phyloP scores from a whole-genome alignment of 2,797 vertebrate genomes.

The Mus spretus region DNA sequence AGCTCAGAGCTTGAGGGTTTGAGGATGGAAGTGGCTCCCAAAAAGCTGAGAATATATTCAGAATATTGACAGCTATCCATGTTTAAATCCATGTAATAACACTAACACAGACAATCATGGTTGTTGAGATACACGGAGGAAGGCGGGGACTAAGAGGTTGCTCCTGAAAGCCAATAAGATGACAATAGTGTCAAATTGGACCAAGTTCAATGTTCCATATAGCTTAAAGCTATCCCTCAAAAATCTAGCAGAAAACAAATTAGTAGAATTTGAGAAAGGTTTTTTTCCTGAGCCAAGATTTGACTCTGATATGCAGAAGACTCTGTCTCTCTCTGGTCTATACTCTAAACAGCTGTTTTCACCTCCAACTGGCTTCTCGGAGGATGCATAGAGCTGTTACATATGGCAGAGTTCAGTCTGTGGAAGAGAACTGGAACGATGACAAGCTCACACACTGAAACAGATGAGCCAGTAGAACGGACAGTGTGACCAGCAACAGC shows the following conservation, averaged over 20 bases:
- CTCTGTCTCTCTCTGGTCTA: background rate
- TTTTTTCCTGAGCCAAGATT: background rate
- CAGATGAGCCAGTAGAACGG: background rate
- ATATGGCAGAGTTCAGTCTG: background rate
- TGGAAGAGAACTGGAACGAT: background rate
- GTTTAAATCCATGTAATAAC: background rate
- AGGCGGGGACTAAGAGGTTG: background rate
- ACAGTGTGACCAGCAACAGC: accelerated
- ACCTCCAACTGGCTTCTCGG: background rate
- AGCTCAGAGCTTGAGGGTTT: background rate
- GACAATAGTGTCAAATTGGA: background rate
- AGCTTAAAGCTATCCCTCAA: background rate
- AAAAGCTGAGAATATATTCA: background rate
- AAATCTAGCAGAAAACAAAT: background rate
- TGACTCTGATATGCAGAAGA: background rate
- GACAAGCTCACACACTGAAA: background rate
- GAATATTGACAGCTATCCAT: background rate
- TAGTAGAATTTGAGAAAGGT: background rate
- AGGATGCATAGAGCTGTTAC: background rate
- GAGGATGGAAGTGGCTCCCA: background rate
- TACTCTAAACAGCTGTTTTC: background rate
- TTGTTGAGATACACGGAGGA: background rate
- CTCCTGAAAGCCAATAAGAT: background rate
- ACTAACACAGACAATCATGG: background rate
- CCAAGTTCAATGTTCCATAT: background rate